Base-by-base conservation (phyloP, 2,113 vertebrate genomes). In the Illadopsis cleaveri region DNA sequence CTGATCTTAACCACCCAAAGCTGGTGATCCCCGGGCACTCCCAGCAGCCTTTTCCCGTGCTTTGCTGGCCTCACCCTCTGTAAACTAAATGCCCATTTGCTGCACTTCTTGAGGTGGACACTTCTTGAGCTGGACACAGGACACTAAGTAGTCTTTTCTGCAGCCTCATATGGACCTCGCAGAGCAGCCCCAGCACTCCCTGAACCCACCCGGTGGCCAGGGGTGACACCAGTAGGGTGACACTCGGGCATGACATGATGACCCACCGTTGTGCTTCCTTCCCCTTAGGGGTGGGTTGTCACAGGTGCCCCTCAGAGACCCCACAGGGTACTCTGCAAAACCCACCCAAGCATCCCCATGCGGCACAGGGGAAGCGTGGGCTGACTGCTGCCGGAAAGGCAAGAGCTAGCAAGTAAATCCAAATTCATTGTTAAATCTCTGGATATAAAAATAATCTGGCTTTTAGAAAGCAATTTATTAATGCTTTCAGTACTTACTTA, bases 401-500 rank as follows among this genome's bases (percentile, higher is more conserved):
- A 56, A 37, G 47, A 78, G 40, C 64, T 70, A 81, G 76, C 65
- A 60, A 89, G 51, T 91, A 89, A 94, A 94, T 91, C 44, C 60
- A 86, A 86, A 86, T 78, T 78, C 82, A 72, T 90, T 60, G 86
- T 70, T 92, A 84, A 92, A 92, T 93, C 22, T 7, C 51, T 66
- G 87, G 69, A 56, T 94, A 66, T 86, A 90, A 93, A 92, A 91
- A 64, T 89, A 96, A 96, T 87, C 80, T 66, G 42, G 25, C 78
- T 93, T 91, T 97, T 91, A 86, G 91, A 91, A 92, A 82, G 77
- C 87, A 75, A 96, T 95, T 93, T 97, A 94, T 96, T 97, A 96
- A 72, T 94, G 40, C 62, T 94, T 92, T 90, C 82, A 79, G 68
- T 79, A 53, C 71, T 82, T 81, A 61, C 53, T 94, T 89, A 95